phyloP scores from a whole-genome alignment of 2,888 invertebrate species.

The Trichogramma evanescens region DNA sequence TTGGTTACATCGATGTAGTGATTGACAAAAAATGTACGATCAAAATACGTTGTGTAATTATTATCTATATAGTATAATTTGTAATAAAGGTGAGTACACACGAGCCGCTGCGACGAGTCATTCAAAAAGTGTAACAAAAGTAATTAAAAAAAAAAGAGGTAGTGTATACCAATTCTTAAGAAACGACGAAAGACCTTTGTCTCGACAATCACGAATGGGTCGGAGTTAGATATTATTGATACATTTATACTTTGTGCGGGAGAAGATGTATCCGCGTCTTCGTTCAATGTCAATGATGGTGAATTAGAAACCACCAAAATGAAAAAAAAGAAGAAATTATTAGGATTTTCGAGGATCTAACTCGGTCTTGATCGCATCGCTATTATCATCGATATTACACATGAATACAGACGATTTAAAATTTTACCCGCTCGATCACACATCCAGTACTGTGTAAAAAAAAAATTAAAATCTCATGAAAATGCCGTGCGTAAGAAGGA shows the following conservation, averaged over 20 bases:
- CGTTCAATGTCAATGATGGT: neutral
- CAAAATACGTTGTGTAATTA: too few relatives aligned
- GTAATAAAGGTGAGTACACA: too few relatives aligned
- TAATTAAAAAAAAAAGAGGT: too few relatives aligned
- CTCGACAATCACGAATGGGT: constrained; percentile 21
- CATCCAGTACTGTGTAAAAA: constrained; percentile 4
- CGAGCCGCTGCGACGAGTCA: too few relatives aligned
- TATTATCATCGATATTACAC: neutral
- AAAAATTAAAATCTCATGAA: constrained; percentile 4
- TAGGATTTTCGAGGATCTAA: constrained; percentile 10
- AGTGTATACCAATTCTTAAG: neutral
- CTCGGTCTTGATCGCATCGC: constrained; percentile 2
- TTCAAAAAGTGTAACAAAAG: too few relatives aligned
- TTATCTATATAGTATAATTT: too few relatives aligned
- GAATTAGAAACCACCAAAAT: neutral
- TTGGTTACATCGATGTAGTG: neutral
- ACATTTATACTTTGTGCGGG: too few relatives aligned
- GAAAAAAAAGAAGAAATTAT: neutral
- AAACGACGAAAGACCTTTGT: constrained; percentile 10
- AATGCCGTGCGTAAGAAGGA: constrained; percentile 15
- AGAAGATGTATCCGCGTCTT: too few relatives aligned
- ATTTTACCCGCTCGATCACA: neutral
- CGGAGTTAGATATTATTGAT: constrained; percentile 4
- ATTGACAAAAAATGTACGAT: constrained; percentile 1
- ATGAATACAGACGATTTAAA: neutral